Base-by-base conservation (phyloP, 2,113 vertebrate genomes). In the Aptenodytes forsteri region DNA sequence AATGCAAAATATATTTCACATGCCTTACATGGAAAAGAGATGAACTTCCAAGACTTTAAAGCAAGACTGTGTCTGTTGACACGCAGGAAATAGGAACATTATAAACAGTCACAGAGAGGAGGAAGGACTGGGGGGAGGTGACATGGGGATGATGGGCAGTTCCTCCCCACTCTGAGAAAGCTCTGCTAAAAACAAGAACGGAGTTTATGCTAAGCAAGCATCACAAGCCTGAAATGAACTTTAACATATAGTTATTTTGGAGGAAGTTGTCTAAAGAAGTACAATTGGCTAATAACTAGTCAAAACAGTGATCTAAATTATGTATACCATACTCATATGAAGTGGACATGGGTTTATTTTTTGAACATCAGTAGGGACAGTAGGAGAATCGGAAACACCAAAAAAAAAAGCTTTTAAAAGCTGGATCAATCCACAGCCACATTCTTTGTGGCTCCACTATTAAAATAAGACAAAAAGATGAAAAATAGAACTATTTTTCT, bases 1-100 rank as follows among this genome's bases (percentile, higher is more conserved):
- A 97, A 95, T 73, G 93, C 95, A 97, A 96, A 97, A 92, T 94
- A 87, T 88, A 91, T 91, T 97, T 95, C 89, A 96, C 91, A 96
- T 96, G 94, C 96, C 94, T 97, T 97, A 97, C 96, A 96, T 55
- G 77, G 90, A 93, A 96, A 92, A 92, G 87, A 91, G 91, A 79
- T 96, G 87, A 96, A 94, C 73, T 96, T 90, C 46, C 87, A 95
- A 93, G 91, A 89, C 73, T 52, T 96, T 76, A 97, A 94, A 97
- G 91, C 81, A 92, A 89, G 93, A 95, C 69, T 61, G 86, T 86
- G 91, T 62, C 91, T 66, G 62, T 30, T 73, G 89, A 96, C 89
- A 96, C 83, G 1, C 83, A 91, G 81, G 78, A 90, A 93, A 96
- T 9, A 49, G 73, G 87, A 95, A 97, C 93, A 85, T 91, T 72